Evolutionary conservation across 2,113 vertebrate species (phyloP).

Genomic region (Macroglossus sobrinus): DNA sequence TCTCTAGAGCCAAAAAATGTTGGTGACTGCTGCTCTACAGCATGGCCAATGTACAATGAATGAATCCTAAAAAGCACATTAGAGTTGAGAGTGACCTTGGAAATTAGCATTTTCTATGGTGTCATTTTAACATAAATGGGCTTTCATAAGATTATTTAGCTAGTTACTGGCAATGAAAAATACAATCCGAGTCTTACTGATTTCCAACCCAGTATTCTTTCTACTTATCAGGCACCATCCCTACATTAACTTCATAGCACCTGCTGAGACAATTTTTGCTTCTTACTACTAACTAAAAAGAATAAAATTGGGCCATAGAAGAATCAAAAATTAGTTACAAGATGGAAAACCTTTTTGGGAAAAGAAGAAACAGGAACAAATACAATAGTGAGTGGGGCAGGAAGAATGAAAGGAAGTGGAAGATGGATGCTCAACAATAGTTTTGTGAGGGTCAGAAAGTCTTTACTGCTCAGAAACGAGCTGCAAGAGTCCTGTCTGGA

Average conservation of each 20-base stretch:
- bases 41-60: neutral
- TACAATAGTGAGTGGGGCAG: neutral
- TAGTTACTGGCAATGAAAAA: slow-evolving; percentile 12
- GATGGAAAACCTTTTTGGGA: neutral
- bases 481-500: neutral
- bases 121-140: slow-evolving; percentile 37
- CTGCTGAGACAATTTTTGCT: slow-evolving; percentile 5
- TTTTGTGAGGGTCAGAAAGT: neutral
- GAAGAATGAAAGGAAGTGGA: neutral
- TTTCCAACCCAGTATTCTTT: neutral
- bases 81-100: neutral
- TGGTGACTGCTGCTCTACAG: neutral
- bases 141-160: neutral
- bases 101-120: neutral
- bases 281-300: slow-evolving; percentile 7
- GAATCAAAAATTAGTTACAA: neutral
- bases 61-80: slow-evolving; percentile 26
- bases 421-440: neutral
- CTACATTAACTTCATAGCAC: neutral
- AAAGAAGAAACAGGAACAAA: neutral
- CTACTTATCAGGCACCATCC: neutral
- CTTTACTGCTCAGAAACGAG: neutral
- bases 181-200: neutral
- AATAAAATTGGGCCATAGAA: neutral
- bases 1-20: no score